These are phyloP conservation scores for Cotesia congregata DNA, from an alignment of 2,888 invertebrate species.

Conservation along the genomic window DNA sequence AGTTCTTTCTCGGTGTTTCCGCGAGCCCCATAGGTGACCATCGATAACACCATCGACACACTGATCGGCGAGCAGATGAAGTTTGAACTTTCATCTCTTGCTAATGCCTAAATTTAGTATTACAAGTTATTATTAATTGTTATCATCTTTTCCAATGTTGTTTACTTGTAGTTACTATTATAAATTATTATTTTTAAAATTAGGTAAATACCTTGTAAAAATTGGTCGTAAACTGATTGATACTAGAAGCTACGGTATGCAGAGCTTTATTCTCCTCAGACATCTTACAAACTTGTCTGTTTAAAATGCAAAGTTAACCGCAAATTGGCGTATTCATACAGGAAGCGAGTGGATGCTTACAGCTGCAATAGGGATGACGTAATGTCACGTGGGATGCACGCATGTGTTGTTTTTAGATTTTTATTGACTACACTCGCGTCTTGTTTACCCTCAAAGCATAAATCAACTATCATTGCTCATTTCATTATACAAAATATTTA, in stretches of 20 bases:
- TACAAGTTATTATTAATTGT: too few species aligned
- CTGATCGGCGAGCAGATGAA: conserved; percentile 63
- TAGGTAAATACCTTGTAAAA: not conserved
- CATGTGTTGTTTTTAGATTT: conserved; percentile 1
- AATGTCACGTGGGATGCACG: not conserved
- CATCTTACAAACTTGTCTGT: not conserved
- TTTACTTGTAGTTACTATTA: too few species aligned
- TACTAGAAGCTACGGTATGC: not conserved
- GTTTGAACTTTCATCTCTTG: conserved; percentile 45
- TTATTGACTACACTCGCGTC: not conserved
- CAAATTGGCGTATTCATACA: not conserved
- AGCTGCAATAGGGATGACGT: not conserved
- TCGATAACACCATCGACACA: conserved; percentile 57
- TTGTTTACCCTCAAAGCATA: not conserved
- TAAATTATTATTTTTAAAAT: not conserved
- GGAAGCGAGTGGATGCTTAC: not conserved
- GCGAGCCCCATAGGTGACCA: conserved; percentile 58
- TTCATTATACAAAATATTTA: not conserved
- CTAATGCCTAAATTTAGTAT: not conserved
- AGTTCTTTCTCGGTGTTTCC: conserved; percentile 56
- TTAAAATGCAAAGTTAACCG: not conserved
- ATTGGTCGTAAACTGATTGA: not conserved
- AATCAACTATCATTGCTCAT: not conserved
- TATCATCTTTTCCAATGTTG: too few species aligned
- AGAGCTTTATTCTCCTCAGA: not conserved